Base-by-base conservation (phyloP, 2,113 vertebrate genomes). In the Cettia cetti region DNA sequence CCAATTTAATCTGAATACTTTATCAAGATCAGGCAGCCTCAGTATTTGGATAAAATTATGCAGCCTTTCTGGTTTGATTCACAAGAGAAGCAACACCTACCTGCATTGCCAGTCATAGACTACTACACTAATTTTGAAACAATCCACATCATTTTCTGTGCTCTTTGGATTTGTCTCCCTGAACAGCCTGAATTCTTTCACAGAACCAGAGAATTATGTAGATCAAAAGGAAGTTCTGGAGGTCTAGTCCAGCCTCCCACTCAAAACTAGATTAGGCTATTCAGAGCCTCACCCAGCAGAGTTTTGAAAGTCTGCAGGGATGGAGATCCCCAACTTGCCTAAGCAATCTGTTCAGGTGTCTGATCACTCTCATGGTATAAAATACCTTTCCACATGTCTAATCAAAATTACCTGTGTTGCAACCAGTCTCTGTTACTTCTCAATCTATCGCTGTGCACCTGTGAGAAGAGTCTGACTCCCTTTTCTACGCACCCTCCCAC, bases 301-400 rank as follows among this genome's bases (percentile, higher is more conserved):
- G 77, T 91, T 96, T 86, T 95, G 84, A 93, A 94, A 96, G 85
- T 89, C 77, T 78, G 39, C 77, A 72, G 30, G 33, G 78, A 94
- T 64, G 37, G 37, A 93, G 82, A 76, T 80, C 85, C 78, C 44
- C 56, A 82, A 11, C 52, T 81, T 74, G 50, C 45, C 71, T 45
- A 44, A 35, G 39, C 64, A 78, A 91, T n/a, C 66, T 65, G n/a
- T 56, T 94, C 27, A 47, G 31, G 15, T 61, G 28, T n/a, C 53
- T 80, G 54, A 88, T 61, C 44, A 56, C 22, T 31, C 39, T 92
- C 35, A 33, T 14, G 12, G 44, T 66, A 72, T 70, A 72, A 64
- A 92, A 88, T 27, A 88, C 49, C 71, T 90, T 88, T 92, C 75
- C 71, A 86, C 28, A 40, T 2, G 1, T 53, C 53, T 86, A 93